These are phyloP conservation scores for Chaetodon trifascialis DNA, from an alignment of 2,113 vertebrate genomes.

Conservation along the genomic window DNA sequence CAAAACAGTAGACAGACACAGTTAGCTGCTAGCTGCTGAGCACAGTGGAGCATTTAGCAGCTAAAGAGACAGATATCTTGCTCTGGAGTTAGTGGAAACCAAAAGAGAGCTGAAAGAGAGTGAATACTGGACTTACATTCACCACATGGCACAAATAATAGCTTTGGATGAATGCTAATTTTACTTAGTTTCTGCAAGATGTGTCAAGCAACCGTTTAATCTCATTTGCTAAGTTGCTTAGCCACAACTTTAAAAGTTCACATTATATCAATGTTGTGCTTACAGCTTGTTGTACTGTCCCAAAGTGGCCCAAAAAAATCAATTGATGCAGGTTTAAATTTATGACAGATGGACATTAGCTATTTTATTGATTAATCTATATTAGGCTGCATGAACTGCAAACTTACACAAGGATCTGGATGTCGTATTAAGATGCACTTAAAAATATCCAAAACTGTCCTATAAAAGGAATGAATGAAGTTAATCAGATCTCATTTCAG, in stretches of 20 bases:
- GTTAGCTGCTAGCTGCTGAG: not conserved
- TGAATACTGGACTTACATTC: no score
- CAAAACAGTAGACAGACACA: not conserved
- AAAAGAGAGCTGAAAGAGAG: no score
- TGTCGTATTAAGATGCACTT: not conserved
- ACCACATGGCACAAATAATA: no score
- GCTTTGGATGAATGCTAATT: no score
- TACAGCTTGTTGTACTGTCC: not conserved
- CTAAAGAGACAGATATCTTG: no score
- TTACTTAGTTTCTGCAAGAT: not conserved
- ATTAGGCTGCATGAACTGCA: no score
- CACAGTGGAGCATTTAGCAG: not conserved
- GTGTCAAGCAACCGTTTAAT: not conserved
- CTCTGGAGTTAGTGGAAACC: no score
- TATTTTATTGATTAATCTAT: not conserved
- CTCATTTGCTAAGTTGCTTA: not conserved
- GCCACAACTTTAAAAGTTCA: not conserved
- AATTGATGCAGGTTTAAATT: not conserved
- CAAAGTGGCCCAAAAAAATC: not conserved
- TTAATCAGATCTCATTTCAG: slow-evolving; percentile 8
- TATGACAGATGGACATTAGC: not conserved
- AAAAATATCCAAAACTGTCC: not conserved
- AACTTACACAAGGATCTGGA: not conserved
- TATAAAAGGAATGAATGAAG: not conserved
- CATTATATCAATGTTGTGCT: not conserved